A percentile compares a stretch with the other conserved stretches of the same genome.
Conservation (phyloP, 1,140 invertebrate genomes). For the Drosophila nannoptera region DNA sequence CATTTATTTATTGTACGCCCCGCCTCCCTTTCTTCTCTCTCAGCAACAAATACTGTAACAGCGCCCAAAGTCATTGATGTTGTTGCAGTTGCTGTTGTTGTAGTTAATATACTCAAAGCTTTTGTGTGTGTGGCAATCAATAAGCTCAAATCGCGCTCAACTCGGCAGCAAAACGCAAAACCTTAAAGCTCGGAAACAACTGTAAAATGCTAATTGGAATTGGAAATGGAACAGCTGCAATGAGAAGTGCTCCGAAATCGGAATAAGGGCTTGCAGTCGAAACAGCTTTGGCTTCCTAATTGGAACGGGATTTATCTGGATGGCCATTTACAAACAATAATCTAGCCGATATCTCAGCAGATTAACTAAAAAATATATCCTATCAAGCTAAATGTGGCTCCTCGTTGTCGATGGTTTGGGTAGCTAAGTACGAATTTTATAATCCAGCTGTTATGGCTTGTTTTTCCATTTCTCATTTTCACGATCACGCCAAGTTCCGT, state of each 20-base stretch:
- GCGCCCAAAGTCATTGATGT: neutral
- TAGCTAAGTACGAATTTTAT: too few relatives aligned
- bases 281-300: neutral
- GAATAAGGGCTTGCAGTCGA: neutral
- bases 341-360: too few relatives aligned
- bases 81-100: conserved; percentile 3
- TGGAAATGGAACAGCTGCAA: conserved; percentile 24
- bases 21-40: neutral
- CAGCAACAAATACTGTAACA: neutral
- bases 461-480: neutral
- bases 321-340: too few relatives aligned
- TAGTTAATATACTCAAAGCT: conserved; percentile 10
- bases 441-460: too few relatives aligned
- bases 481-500: conserved; percentile 11
- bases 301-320: neutral
- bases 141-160: conserved; percentile 27
- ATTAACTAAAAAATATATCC: too few relatives aligned
- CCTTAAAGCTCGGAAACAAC: neutral
- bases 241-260: neutral
- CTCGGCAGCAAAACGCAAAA: conserved; percentile 1
- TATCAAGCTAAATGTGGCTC: too few relatives aligned
- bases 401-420: too few relatives aligned
- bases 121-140: conserved; percentile 7
- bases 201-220: neutral
- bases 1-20: neutral